Conservation (phyloP, 2,113 vertebrate genomes). For the Nymphicus hollandicus region DNA sequence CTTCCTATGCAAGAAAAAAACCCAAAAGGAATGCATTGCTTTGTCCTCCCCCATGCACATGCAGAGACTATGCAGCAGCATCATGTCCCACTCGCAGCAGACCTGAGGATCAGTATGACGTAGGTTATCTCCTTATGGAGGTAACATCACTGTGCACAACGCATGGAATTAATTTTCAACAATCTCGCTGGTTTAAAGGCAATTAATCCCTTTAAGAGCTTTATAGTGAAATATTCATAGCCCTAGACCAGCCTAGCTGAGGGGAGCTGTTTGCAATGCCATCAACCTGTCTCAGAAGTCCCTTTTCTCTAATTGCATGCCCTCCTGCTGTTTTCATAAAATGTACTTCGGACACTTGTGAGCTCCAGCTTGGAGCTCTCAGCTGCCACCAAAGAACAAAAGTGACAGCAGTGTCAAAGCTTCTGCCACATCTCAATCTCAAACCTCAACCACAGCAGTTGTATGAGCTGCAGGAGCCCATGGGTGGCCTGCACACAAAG, state of each 20-base stretch:
- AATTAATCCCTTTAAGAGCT: not conserved
- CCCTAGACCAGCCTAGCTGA: not conserved
- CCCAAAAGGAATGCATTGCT: not conserved
- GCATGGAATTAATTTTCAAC: not conserved
- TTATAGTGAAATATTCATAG: not conserved
- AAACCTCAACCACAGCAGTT: not conserved
- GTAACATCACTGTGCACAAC: not conserved
- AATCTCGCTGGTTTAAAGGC: not conserved
- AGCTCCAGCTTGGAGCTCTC: not conserved
- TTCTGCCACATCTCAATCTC: not conserved
- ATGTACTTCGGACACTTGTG: not conserved
- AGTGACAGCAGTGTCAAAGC: not conserved
- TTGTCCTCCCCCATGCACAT: not conserved
- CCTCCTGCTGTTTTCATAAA: not conserved
- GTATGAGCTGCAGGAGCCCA: not conserved
- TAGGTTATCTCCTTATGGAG: not conserved
- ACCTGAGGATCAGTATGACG: not conserved
- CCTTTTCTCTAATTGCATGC: not conserved
- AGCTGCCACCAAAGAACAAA: not conserved
- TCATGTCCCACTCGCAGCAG: not conserved
- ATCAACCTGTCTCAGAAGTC: not conserved
- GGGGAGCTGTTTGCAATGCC: not conserved
- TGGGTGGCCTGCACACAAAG: fast-evolving
- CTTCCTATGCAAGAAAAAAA: not conserved
- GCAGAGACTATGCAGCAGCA: not conserved